phyloP scores from a whole-genome alignment of 2,888 invertebrate species.

The Micoletzkya japonica region DNA sequence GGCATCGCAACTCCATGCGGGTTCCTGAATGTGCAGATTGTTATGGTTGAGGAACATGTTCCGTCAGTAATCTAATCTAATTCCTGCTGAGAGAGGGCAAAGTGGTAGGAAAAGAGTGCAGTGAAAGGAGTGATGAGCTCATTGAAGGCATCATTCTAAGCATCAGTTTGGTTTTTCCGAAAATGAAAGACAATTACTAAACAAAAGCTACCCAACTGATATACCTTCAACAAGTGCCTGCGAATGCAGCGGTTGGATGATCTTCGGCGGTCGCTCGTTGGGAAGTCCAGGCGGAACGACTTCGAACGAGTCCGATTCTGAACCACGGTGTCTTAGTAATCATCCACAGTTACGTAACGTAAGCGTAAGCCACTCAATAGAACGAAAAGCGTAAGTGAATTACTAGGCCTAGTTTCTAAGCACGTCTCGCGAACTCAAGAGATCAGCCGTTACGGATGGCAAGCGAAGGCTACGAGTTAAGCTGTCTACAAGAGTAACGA shows the following conservation, averaged over 20 bases:
- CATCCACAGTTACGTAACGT: no score
- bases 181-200: neutral
- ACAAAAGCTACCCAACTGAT: neutral
- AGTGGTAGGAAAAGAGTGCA: no score
- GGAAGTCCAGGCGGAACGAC: constrained; percentile 49
- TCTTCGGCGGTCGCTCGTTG: constrained; percentile 50
- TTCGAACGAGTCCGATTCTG: constrained; percentile 35
- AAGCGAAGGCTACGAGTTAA: neutral
- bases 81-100: no score
- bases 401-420: neutral
- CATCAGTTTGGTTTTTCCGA: neutral
- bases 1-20: constrained; percentile 47
- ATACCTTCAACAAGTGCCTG: constrained; percentile 43
- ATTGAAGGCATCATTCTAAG: no score
- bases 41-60: no score
- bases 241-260: constrained; percentile 48
- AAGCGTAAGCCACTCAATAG: no score
- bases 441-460: neutral
- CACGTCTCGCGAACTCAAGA: neutral
- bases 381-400: no score
- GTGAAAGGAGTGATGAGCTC: no score
- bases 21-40: no score
- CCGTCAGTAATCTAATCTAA: no score
- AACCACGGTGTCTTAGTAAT: no score
- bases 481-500: neutral